Base-by-base conservation (phyloP, 1,140 invertebrate species). In the Dolichoris vasculosae region DNA sequence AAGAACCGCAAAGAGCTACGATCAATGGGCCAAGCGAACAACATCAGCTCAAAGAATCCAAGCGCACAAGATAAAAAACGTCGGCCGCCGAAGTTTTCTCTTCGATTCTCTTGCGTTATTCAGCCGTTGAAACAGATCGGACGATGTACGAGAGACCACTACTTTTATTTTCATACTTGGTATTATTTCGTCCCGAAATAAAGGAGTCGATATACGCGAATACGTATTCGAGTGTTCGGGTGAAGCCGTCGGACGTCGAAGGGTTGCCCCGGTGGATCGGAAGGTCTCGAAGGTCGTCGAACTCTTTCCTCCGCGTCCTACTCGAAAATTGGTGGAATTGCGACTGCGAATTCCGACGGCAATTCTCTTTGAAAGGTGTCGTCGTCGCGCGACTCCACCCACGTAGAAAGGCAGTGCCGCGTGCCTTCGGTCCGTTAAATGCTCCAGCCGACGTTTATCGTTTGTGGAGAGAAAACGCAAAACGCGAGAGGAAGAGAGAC, bases 381-480 rank as follows among this genome's bases (percentile, higher is more conserved):
- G 32, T 46, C 78, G 79, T 32, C 55, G 46, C 63, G 51, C 73
- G 46, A 76, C 69, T 82, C 71, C 76, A 59, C 78, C 78, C 67
- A 81, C 78, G 67, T 85, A 75, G 48, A 85, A 85, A 85, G 46
- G 75, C 73, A 43, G 38, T 48, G 77, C 51, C n/a, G 46, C 77
- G 77, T 46, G 48, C 43, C 48, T 64, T 81, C 69, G 46, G 69
- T 48, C 20, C 55, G 78, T 73, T 83, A 83, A 51, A 76, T 46
- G 75, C 43, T 78, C 30, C 46, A 38, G 69, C 82, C 48, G 75
- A 78, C 40, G 73, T 63, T 84, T 78, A 77, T 84, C 75, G 59
- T 20, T 83, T 23, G 83, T 85, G 75, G 83, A 81, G 85, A 87
- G 79, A 78, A 86, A 77, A 51, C 40, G 67, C 6, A 20, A 15